A percentile compares a stretch with the other conserved stretches of the same genome.
Conservation (phyloP, 2,113 vertebrate species). For the Collichthys lucidus region DNA sequence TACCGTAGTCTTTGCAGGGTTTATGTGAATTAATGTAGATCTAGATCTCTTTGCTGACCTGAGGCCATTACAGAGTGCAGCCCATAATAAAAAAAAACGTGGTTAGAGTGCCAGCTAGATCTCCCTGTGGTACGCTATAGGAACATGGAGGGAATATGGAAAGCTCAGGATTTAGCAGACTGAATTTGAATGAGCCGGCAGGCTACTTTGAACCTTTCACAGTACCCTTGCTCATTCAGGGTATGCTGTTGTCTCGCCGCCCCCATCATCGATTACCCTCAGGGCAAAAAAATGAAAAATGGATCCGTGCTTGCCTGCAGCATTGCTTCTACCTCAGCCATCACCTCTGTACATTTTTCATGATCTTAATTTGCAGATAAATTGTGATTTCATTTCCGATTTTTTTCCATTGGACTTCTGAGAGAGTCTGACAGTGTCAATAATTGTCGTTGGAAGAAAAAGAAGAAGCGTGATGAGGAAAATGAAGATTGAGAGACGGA, state of each 20-base stretch:
- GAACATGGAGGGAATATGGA: constrained; percentile 66
- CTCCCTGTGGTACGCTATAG: constrained; percentile 48
- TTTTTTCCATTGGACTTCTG: not conserved
- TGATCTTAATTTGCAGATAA: constrained; percentile 10
- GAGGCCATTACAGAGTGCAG: constrained; percentile 62
- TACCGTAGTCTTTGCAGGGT: constrained; percentile 41
- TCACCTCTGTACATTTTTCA: constrained; percentile 21
- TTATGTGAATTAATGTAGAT: constrained; percentile 70
- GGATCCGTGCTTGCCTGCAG: constrained; percentile 65
- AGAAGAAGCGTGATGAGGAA: not conserved
- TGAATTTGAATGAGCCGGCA: constrained; percentile 74
- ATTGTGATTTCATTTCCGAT: not conserved
- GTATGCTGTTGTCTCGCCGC: constrained; percentile 74
- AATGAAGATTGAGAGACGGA: not conserved
- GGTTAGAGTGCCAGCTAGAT: constrained; percentile 55
- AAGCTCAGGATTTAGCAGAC: constrained; percentile 63
- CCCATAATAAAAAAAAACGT: constrained; percentile 55
- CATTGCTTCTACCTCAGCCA: constrained; percentile 45
- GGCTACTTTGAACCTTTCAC: constrained; percentile 67
- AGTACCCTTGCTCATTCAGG: constrained; percentile 67
- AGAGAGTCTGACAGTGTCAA: not conserved
- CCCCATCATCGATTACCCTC: constrained; percentile 78
- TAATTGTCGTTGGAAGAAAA: not conserved
- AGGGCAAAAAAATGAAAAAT: constrained; percentile 79
- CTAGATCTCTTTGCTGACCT: constrained; percentile 60